Base-by-base conservation (phyloP, 2,113 vertebrate species). In the Dendrocopos noguchii region DNA sequence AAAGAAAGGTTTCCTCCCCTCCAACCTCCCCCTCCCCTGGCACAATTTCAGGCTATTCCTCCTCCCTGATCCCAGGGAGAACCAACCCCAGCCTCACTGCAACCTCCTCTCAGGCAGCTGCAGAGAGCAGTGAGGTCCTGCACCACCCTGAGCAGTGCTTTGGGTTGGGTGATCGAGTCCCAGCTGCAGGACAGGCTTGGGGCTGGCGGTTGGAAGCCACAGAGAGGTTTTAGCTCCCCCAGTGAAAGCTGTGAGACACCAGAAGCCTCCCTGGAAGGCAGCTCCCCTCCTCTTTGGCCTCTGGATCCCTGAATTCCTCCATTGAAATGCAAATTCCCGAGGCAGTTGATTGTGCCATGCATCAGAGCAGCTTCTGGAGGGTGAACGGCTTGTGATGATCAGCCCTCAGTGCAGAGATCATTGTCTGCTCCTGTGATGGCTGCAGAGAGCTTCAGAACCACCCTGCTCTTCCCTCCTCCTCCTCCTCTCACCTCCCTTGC, bases 141-240 rank as follows among this genome's bases (percentile, higher is more conserved):
- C 22, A 6, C 47, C 47, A 50, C 11, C 50, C 50, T 52, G 50
- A 12, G 50, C 50, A 12, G 12, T 52, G 50, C 10, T 52, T 52
- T 52, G 50, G 21, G 10, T 24, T 24, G 50, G 50, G 50, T 52
- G 10, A 50, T 22, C 47, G 21, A 50, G 21, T 31, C 59, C 42
- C 8, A 33, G 25, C 0, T 22, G 46, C 63, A 1, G 4, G n/a
- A 16, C 24, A 22, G 18, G 15, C 7, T 34, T 33, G 27, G 29
- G 24, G 28, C 14, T 16, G 29, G 16, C 27, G 31, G 4, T 28
- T 55, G n/a, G 21, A 20, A 55, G 44, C 16, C 66, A 25, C 3
- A 0, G 9, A 5, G 0, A 2, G 10, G 12, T 12, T 17, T 75
- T 66, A 10, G 15, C 55, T 28, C 86, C 52, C 17, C 39, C 50